phyloP scores from a whole-genome alignment of 2,888 invertebrate genomes.

The Orthosia gothica region DNA sequence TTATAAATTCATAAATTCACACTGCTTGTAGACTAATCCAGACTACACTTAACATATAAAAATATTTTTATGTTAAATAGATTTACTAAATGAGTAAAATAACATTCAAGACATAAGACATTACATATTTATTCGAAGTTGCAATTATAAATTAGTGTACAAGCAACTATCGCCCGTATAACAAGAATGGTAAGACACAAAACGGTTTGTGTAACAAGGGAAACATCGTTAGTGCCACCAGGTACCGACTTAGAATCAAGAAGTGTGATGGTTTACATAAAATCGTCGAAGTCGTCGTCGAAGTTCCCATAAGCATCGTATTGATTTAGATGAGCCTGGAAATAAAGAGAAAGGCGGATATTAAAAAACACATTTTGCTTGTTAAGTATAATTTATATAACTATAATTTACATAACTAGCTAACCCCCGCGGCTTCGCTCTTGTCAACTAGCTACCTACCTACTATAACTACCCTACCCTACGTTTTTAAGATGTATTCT shows the following conservation, averaged over 20 bases:
- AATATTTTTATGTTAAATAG: conserved; percentile 53
- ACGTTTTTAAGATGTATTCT: too few relatives aligned
- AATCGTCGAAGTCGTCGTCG: conserved; percentile 94
- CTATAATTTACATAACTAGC: too few relatives aligned
- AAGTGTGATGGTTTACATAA: conserved; percentile 92
- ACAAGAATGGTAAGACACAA: conserved; percentile 50
- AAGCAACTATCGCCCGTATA: conserved; percentile 63
- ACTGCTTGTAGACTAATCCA: conserved; percentile 58
- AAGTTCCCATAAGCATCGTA: conserved; percentile 93
- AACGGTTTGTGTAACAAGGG: conserved; percentile 44
- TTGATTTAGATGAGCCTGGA: conserved; percentile 92
- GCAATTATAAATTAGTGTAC: conserved; percentile 45
- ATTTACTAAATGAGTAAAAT: conserved; percentile 42
- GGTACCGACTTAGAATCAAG: conserved; percentile 55
- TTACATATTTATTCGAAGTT: conserved; percentile 43
- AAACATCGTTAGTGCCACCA: conserved; percentile 48
- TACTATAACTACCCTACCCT: too few relatives aligned
- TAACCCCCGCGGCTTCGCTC: too few relatives aligned
- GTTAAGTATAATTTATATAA: too few relatives aligned
- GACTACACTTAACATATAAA: conserved; percentile 54
- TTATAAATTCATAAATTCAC: conserved; percentile 27
- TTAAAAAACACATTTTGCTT: background rate
- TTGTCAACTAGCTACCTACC: too few relatives aligned
- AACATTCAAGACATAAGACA: conserved; percentile 55
- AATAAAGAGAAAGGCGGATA: conserved; percentile 59